These are phyloP conservation scores for Rhopalosiphum padi DNA, from an alignment of 1,140 invertebrate species.

Conservation along the genomic window DNA sequence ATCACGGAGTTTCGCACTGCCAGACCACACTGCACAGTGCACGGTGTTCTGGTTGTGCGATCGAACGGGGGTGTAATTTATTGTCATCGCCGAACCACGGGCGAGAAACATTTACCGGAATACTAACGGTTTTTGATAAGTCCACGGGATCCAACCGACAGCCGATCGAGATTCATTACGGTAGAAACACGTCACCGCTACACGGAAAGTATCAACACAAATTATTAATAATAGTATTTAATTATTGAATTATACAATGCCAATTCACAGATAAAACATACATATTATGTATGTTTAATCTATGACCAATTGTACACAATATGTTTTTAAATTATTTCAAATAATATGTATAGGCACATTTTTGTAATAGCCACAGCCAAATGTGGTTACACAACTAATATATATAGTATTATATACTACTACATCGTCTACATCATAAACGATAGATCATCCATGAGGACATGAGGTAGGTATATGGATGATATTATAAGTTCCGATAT, in stretches of 20 bases:
- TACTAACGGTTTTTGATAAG: not conserved
- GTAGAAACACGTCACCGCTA: not conserved
- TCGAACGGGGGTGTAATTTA: constrained; percentile 24
- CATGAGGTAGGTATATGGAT: too few relatives aligned
- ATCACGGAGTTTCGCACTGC: not conserved
- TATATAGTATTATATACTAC: too few relatives aligned
- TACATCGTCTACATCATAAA: too few relatives aligned
- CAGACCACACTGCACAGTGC: not conserved
- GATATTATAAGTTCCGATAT: too few relatives aligned
- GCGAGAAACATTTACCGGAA: not conserved
- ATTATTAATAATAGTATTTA: not conserved
- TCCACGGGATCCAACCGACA: not conserved
- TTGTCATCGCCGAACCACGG: not conserved
- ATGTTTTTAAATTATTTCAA: not conserved
- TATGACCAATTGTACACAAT: not conserved
- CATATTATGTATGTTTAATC: too few relatives aligned
- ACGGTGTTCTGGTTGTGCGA: not conserved
- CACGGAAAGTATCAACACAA: not conserved
- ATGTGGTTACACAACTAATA: too few relatives aligned
- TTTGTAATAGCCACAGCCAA: not conserved
- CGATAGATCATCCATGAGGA: too few relatives aligned
- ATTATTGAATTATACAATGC: not conserved
- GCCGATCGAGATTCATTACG: not conserved
- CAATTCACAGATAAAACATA: too few relatives aligned
- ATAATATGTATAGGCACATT: not conserved